Base-by-base conservation (phyloP, 2,797 vertebrate species). In the Myoxocephalus aenaeus region DNA sequence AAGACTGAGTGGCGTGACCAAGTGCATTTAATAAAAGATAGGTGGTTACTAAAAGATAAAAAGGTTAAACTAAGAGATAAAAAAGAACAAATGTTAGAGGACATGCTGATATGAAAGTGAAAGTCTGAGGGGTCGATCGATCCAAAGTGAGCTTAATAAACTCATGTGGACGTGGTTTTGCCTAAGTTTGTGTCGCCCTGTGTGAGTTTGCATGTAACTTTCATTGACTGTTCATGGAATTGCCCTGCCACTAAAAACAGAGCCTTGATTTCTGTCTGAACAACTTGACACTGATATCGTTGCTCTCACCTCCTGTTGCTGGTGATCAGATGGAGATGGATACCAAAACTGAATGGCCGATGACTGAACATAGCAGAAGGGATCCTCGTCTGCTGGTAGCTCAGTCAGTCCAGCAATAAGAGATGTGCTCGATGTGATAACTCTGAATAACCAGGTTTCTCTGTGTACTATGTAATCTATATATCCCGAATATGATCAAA, bases 361-460 rank as follows among this genome's bases (percentile, higher is more conserved):
- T n/a, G 20, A 50, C 46, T 18, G 46, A 50, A 20, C 20, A 18
- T 20, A 50, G 18, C 18, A 50, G 46, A 48, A 17, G 20, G 18
- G 8, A n/a, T 44, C 42, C 13, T 44, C 13, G 42, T 12, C 42
- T 44, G 42, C 42, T 44, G 42, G 40, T 44, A 44, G 42, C 42
- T 44, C 42, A 44, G 36, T 38, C 36, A 38, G 36, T 38, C 6
- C 36, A 38, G 36, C 36, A 38, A 32, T 32, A 32, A 32, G 2
- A 32, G 36, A 38, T 38, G 36, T 38, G 36, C 36, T 38, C 10
- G 36, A 38, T 11, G 10, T 38, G 36, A 6, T 48, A 17, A 48
- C 46, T 48, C 46, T 48, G 44, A 59, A 59, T 59, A 59, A 59
- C 57, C 32, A 36, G 57, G 57, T 36, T 38, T 38, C 38, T 38